Conservation (phyloP, 2,888 invertebrate genomes). For the Tetropium fuscum region DNA sequence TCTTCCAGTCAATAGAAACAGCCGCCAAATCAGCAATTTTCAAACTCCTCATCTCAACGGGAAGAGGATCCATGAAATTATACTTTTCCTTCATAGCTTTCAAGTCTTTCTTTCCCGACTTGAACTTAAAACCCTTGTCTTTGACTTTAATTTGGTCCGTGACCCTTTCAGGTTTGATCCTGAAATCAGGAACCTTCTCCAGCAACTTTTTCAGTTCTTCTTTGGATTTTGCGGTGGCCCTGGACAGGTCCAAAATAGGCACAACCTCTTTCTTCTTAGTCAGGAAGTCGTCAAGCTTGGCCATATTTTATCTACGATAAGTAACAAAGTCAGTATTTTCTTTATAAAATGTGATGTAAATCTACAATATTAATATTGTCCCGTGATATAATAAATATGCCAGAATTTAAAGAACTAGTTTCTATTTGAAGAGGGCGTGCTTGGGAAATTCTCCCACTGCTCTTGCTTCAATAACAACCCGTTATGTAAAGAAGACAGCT, state of each 20-base stretch:
- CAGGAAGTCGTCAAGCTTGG: slow-evolving; percentile 85
- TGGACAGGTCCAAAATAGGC: slow-evolving; percentile 86
- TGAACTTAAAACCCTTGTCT: slow-evolving; percentile 81
- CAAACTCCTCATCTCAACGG: slow-evolving; percentile 82
- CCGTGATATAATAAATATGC: slow-evolving; percentile 24
- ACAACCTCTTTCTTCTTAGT: slow-evolving; percentile 88
- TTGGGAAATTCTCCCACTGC: slow-evolving; percentile 67
- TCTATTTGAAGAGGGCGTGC: slow-evolving; percentile 45
- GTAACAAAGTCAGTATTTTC: slow-evolving; percentile 11
- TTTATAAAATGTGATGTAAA: slow-evolving; percentile 4
- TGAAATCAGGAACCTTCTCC: slow-evolving; percentile 91
- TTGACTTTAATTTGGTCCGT: slow-evolving; percentile 82
- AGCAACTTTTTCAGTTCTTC: slow-evolving; percentile 86
- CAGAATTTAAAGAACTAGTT: slow-evolving; percentile 22
- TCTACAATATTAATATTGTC: slow-evolving; percentile 10
- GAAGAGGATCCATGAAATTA: slow-evolving; percentile 82
- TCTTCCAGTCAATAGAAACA: slow-evolving; percentile 92
- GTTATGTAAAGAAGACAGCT: slow-evolving; percentile 64
- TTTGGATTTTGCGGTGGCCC: slow-evolving; percentile 79
- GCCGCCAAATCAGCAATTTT: slow-evolving; percentile 83
- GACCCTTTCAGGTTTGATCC: slow-evolving; percentile 88
- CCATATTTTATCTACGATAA: slow-evolving; percentile 60
- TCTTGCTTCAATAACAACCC: slow-evolving; percentile 68
- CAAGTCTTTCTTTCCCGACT: slow-evolving; percentile 79
- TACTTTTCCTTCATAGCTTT: slow-evolving; percentile 74